Evolutionary conservation across 2,797 vertebrate genomes (phyloP), one percentile per base, ranked within the genome.

Genomic region (Rhinichthys osculus): DNA sequence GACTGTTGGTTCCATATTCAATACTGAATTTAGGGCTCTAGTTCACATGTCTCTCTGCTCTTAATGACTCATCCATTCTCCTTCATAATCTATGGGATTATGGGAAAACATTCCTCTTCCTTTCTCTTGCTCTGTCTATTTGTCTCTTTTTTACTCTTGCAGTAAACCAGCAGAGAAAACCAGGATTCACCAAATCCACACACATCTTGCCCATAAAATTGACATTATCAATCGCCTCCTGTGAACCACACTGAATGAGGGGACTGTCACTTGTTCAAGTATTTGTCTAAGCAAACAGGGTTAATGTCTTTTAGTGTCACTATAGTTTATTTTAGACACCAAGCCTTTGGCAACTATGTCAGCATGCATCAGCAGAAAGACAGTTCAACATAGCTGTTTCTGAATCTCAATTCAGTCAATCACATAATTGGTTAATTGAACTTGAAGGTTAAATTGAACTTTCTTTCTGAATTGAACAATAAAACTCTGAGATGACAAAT

Each of bases 1-100:
- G 52, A 83, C 38, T 69, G 82, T 81, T 86, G 89, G 88, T 90
- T 93, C 90, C 91, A 92, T 88, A 85, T 81, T 89, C 84, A 30
- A 78, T 78, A 81, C 47, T 82, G 71, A 81, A 85, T 81, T 77
- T 84, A 50, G 69, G 54, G 74, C 74, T 72, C 54, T 17, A 81
- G 72, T 82, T 87, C 76, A 81, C 38, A 42, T 74, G 50, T 76
- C 82, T 71, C 71, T 85, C 81, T 73, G 82, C 47, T 76, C 70
- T 40, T 59, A 80, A 42, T 42, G 42, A 42, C 42, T 42, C 10
- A 42, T 42, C 42, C 42, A 42, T 10, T 42, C 42, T 42, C 9
- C 42, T 42, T 42, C 42, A 42, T 42, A 42, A 42, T 42, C 40
- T 42, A 42, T 10, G 42, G 42, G 42, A 42, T 42, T 89, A 87